Evolutionary conservation across 2,888 invertebrate species (phyloP).

Genomic region (Pseudeuparius sepicola): DNA sequence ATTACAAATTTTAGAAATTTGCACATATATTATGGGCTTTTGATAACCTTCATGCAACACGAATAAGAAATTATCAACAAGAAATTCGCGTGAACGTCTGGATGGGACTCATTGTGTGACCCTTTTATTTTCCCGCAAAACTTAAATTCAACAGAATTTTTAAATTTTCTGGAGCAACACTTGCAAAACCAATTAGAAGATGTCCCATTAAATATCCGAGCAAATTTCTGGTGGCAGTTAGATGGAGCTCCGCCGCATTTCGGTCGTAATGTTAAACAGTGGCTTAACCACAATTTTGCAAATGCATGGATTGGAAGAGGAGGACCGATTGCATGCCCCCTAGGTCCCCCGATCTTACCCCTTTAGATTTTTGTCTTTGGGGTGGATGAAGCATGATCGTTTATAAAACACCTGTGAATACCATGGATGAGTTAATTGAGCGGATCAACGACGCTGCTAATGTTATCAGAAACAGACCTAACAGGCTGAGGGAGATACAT

Average conservation of each 20-base stretch:
- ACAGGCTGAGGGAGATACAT: not conserved
- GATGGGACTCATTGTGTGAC: conserved; percentile 2
- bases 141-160: conserved; percentile 3
- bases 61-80: conserved; percentile 1
- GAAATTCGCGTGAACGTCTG: conserved; percentile 1
- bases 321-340: too few relatives aligned
- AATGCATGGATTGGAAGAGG: too few relatives aligned
- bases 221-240: too few relatives aligned
- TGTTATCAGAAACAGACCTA: conserved; percentile 2
- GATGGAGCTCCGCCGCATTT: conserved; percentile 1
- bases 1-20: conserved; percentile 1
- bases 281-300: conserved; percentile 2
- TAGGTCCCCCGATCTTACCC: conserved; percentile 2
- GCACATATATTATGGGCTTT: conserved; percentile 3
- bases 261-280: conserved; percentile 2
- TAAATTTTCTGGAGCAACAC: conserved; percentile 1
- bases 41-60: conserved; percentile 2
- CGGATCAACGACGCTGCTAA: conserved; percentile 2
- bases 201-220: too few relatives aligned
- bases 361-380: conserved; percentile 1
- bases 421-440: too few relatives aligned
- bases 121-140: conserved; percentile 2
- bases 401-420: too few relatives aligned
- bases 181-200: conserved; percentile 1
- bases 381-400: too few relatives aligned